Percentiles rank a stretch among this genome's conserved stretches.
Evolutionary conservation across 2,113 vertebrate genomes (phyloP).

Genomic region (Petroica traversi): DNA sequence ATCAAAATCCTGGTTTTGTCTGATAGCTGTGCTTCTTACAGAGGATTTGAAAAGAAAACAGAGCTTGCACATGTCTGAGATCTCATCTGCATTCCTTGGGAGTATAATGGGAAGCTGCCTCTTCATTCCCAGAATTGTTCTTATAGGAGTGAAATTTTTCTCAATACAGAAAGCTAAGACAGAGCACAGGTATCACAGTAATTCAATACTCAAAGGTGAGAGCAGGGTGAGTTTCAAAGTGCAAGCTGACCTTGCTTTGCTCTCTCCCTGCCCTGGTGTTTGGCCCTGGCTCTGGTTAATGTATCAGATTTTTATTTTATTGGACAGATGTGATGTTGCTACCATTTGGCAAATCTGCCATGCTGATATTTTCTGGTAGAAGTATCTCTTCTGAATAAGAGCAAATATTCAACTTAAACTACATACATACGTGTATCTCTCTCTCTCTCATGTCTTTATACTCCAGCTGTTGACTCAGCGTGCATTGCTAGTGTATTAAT

Average conservation of each 20-base stretch:
- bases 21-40: neutral
- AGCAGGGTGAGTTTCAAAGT: neutral
- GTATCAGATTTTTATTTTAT: neutral
- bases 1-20: neutral
- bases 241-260: neutral
- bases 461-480: conserved; percentile 49
- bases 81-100: neutral
- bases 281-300: neutral
- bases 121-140: neutral
- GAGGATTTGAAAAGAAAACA: neutral
- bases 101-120: neutral
- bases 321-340: neutral
- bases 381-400: neutral
- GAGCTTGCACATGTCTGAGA: neutral
- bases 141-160: neutral
- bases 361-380: neutral
- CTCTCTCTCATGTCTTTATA: conserved; percentile 18
- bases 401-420: neutral
- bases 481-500: conserved; percentile 64
- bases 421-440: neutral
- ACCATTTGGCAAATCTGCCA: neutral
- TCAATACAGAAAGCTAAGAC: neutral
- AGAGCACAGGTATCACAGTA: neutral
- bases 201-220: neutral
- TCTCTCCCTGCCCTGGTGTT: neutral